These are phyloP conservation scores for Schizothorax lantsangensis DNA, from an alignment of 2,797 vertebrate genomes.

Conservation along the genomic window DNA sequence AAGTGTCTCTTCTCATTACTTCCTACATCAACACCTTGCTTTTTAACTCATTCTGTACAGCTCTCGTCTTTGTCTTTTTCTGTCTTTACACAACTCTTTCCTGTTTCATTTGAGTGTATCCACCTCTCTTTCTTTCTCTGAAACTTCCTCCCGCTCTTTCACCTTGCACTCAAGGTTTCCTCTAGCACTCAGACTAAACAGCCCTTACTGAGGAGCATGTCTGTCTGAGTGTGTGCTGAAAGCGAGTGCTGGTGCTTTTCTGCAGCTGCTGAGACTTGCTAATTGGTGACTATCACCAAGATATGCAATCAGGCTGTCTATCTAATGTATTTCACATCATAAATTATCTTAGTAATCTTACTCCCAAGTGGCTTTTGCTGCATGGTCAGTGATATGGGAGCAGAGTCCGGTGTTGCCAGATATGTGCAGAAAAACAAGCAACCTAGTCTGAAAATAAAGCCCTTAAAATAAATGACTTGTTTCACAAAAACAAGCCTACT, in stretches of 20 bases:
- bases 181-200: constrained; percentile 55
- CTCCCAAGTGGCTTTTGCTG: background rate
- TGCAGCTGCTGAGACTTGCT: constrained; percentile 2
- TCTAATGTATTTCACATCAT: constrained; percentile 7
- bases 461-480: background rate
- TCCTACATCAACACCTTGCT: constrained; percentile 57
- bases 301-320: background rate
- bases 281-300: background rate
- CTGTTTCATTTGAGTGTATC: constrained; percentile 14
- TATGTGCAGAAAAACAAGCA: background rate
- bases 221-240: constrained; percentile 6
- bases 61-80: constrained; percentile 37
- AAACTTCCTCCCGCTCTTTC: constrained; percentile 42
- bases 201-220: constrained; percentile 26
- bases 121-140: constrained; percentile 17
- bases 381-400: background rate
- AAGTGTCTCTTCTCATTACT: constrained; percentile 64
- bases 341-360: background rate
- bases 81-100: constrained; percentile 36
- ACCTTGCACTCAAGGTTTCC: constrained; percentile 51
- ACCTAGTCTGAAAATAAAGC: background rate
- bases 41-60: constrained; percentile 29
- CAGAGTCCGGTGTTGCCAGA: background rate
- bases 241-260: background rate
- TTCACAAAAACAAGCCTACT: background rate